A percentile compares a stretch with the other conserved stretches of the same genome.
Conservation (phyloP, 1,140 invertebrate genomes). For the Drosophila ficusphila region DNA sequence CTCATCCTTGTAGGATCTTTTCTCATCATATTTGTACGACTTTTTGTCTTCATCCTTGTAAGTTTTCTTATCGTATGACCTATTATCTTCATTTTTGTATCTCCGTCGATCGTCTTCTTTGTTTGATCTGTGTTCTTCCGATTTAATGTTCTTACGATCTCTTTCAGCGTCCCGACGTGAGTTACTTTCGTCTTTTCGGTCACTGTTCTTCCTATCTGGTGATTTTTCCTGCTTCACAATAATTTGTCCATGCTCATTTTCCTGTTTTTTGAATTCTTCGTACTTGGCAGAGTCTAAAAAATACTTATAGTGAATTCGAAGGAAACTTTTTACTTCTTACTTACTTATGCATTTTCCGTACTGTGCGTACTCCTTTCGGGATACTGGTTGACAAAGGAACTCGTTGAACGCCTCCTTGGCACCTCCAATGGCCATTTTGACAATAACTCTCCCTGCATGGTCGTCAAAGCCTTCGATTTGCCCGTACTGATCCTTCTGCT, state of each 20-base stretch:
- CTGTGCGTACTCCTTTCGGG: conserved; percentile 91
- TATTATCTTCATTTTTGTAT: conserved; percentile 1
- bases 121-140: conserved; percentile 2
- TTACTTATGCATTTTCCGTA: conserved; percentile 92
- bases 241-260: conserved; percentile 82
- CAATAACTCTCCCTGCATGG: conserved; percentile 91
- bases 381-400: conserved; percentile 90
- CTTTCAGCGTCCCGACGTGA: conserved; percentile 7
- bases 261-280: conserved; percentile 88
- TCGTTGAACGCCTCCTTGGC: conserved; percentile 90
- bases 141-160: conserved; percentile 9
- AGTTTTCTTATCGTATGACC: neutral
- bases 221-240: conserved; percentile 57
- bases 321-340: conserved; percentile 68
- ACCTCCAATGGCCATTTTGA: conserved; percentile 91
- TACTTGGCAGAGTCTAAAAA: conserved; percentile 89
- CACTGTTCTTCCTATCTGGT: conserved; percentile 18
- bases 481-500: conserved; percentile 91
- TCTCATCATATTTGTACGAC: conserved; percentile 27
- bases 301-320: too few species aligned
- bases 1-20: conserved; percentile 1
- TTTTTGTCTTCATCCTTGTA: conserved; percentile 27
- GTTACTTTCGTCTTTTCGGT: conserved; percentile 27
- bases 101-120: conserved; percentile 19
- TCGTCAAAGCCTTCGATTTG: conserved; percentile 94